Evolutionary conservation across 2,113 vertebrate genomes (phyloP), one percentile per base, ranked within the genome.

Genomic region (Monarcha castaneiventris): DNA sequence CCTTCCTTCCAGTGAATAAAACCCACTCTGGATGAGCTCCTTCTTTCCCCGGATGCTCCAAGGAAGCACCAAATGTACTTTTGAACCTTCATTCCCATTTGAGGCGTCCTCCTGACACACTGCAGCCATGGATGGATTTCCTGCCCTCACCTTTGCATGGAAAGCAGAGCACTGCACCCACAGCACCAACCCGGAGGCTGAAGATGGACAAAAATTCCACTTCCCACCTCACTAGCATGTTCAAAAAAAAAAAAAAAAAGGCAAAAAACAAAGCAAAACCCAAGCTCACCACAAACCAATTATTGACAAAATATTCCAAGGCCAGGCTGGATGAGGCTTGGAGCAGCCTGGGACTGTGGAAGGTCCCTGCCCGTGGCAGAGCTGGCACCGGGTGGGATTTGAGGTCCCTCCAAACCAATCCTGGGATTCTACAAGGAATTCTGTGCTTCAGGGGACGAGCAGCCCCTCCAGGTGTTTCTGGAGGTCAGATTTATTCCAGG

Each of bases 91-190:
- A 13, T 67, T 72, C 49, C 61, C 52, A 3, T 61, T n/a, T 30
- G 43, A 14, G 32, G 7, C 0, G 1, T 46, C 72, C 37, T 54
- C 46, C 74, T 67, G 67, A 6, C 3, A 6, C 37, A 0, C 27
- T 74, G 58, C 59, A 4, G 1, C 21, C 64, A 7, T 0, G 1
- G 74, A 10, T 52, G 41, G 58, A 33, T 73, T 67, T 66, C 39
- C 68, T 3, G 3, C 44, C 4, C 27, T 19, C 48, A 23, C 22
- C 32, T 72, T 41, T 71, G 77, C 81, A 80, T 37, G 95, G 46
- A 41, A 17, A 71, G 22, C 51, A 84, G 62, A 90, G 74, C 54
- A 1, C 76, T 48, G 52, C 74, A 37, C 7, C 74, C 49, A 23
- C 32, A 16, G 49, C 79, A 9, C n/a, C 56, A 48, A 15, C 58